phyloP scores from a whole-genome alignment of 2,888 invertebrate genomes.

The Hedychridium roseum region DNA sequence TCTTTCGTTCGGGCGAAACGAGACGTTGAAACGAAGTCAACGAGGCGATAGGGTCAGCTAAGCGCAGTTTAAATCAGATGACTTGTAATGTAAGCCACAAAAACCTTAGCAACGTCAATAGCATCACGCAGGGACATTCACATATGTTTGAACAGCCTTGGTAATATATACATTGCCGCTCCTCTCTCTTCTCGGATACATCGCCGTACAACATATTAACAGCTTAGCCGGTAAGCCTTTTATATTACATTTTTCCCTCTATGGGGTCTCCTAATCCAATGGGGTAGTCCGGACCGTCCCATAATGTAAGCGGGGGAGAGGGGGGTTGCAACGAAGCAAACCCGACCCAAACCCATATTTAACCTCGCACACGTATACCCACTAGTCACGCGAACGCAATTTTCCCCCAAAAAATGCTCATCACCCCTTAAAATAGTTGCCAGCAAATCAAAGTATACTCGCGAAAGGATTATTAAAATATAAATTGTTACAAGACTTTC shows the following conservation, averaged over 20 bases:
- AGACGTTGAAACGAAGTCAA: too few relatives aligned
- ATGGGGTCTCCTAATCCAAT: constrained; percentile 62
- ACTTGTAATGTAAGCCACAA: constrained; percentile 24
- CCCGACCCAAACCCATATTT: constrained; percentile 35
- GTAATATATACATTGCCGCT: constrained; percentile 59
- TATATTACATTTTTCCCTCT: constrained; percentile 65
- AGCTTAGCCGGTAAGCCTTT: constrained; percentile 64
- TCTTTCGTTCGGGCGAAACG: too few relatives aligned
- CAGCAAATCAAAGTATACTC: too few relatives aligned
- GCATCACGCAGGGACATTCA: constrained; percentile 51
- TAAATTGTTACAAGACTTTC: neutral
- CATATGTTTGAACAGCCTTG: constrained; percentile 56
- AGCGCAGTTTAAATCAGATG: constrained; percentile 20
- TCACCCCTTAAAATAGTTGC: too few relatives aligned
- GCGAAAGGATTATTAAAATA: neutral
- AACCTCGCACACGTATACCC: too few relatives aligned
- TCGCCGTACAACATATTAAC: constrained; percentile 63
- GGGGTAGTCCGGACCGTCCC: constrained; percentile 42
- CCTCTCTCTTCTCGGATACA: constrained; percentile 50
- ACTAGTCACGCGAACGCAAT: too few relatives aligned
- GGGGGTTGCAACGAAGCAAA: constrained; percentile 20
- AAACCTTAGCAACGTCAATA: constrained; percentile 30
- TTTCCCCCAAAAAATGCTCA: too few relatives aligned
- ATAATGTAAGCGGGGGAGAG: constrained; percentile 27
- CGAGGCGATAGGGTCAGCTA: too few relatives aligned